Evolutionary conservation across 2,888 invertebrate genomes (phyloP).

Genomic region (Lepidochrysops patricia): DNA sequence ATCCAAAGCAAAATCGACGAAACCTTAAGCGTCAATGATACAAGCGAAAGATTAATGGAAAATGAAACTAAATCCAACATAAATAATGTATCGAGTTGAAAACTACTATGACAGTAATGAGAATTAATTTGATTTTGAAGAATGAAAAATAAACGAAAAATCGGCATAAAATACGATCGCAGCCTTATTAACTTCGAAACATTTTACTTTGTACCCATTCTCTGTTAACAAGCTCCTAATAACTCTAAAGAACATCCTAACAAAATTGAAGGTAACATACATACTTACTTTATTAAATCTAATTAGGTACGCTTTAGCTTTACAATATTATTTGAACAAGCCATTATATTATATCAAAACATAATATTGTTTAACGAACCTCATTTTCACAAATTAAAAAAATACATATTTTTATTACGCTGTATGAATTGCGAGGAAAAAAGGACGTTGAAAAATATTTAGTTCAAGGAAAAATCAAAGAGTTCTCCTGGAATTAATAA

Average conservation of each 20-base stretch:
- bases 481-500: background rate
- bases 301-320: background rate
- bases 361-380: background rate
- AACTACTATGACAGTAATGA: background rate
- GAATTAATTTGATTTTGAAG: background rate
- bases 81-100: background rate
- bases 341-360: background rate
- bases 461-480: background rate
- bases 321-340: background rate
- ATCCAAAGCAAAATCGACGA: slow-evolving; percentile 41
- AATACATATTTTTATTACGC: background rate
- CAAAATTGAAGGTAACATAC: background rate
- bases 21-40: slow-evolving; percentile 35
- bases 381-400: background rate
- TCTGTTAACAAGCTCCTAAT: slow-evolving; percentile 10
- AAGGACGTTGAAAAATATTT: background rate
- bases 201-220: slow-evolving; percentile 7
- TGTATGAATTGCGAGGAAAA: background rate
- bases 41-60: slow-evolving; percentile 30
- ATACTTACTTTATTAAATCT: background rate
- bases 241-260: background rate
- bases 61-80: background rate
- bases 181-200: slow-evolving; percentile 10
- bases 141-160: slow-evolving; percentile 7
- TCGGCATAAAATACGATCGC: background rate